Conservation (phyloP, 2,113 vertebrate genomes). For the Myanophis thanlyinensis region DNA sequence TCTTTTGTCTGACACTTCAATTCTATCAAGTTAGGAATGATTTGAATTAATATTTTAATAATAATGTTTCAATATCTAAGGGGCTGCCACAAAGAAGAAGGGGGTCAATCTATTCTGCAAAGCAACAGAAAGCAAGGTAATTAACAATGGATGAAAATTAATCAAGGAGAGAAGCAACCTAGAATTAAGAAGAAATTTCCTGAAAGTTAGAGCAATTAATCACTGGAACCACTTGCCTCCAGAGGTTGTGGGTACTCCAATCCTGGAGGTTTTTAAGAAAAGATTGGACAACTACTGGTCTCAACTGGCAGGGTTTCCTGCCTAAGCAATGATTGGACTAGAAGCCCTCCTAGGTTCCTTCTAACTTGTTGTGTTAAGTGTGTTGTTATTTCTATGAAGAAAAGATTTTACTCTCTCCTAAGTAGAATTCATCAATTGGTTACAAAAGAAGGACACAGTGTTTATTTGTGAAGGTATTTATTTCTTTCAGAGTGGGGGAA, state of each 20-base stretch:
- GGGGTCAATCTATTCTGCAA: neutral
- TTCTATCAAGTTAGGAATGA: neutral
- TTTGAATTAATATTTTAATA: neutral
- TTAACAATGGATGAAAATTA: neutral
- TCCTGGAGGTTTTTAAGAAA: neutral
- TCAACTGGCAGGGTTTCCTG: neutral
- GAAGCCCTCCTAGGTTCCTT: neutral
- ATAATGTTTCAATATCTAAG: neutral
- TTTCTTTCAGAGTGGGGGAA: neutral
- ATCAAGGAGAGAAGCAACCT: neutral
- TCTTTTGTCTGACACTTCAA: neutral
- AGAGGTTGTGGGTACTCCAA: neutral
- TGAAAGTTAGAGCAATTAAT: neutral
- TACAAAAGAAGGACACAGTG: neutral
- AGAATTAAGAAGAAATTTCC: neutral
- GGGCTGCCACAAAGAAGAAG: neutral
- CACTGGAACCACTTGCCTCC: neutral
- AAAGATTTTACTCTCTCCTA: neutral
- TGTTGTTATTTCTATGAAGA: neutral
- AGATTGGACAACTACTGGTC: neutral
- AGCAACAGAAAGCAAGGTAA: neutral
- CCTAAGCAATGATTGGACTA: neutral
- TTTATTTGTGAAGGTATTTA: neutral
- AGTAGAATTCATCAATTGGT: neutral
- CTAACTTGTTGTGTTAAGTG: too few relatives aligned